phyloP scores from a whole-genome alignment of 1,140 invertebrate species.

The Drosophila mauritiana region DNA sequence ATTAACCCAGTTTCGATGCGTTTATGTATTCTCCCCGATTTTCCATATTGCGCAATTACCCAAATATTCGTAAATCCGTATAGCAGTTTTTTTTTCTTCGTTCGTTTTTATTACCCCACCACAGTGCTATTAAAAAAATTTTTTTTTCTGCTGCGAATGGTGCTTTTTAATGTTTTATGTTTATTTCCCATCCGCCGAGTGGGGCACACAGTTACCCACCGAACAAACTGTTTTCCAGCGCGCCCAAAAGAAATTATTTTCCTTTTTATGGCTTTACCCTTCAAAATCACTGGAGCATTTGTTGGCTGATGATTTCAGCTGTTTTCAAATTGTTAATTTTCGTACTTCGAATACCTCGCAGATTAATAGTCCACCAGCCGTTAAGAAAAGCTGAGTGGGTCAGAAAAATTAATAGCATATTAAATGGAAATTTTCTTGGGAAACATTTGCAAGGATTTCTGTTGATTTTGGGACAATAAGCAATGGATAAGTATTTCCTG shows the following conservation, averaged over 20 bases:
- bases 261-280: slow-evolving; percentile 53
- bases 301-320: slow-evolving; percentile 17
- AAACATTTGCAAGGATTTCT: background rate
- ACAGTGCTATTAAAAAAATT: slow-evolving; percentile 3
- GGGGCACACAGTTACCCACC: slow-evolving; percentile 15
- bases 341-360: slow-evolving; percentile 8
- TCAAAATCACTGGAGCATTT: slow-evolving; percentile 64
- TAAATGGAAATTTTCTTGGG: background rate
- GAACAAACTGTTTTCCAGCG: slow-evolving; percentile 37
- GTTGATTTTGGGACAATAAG: background rate
- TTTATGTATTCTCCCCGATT: no score
- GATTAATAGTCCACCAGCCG: slow-evolving; percentile 9
- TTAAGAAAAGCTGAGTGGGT: slow-evolving; percentile 11
- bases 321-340: slow-evolving; percentile 18
- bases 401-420: slow-evolving; percentile 1
- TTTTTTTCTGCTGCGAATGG: background rate
- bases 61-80: slow-evolving; percentile 34
- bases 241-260: slow-evolving; percentile 45
- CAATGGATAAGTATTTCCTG: background rate
- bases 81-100: slow-evolving; percentile 28
- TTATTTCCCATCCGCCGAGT: slow-evolving; percentile 37
- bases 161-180: slow-evolving; percentile 24
- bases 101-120: slow-evolving; percentile 28
- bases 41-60: slow-evolving; percentile 29
- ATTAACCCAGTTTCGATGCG: background rate